phyloP scores from a whole-genome alignment of 2,888 invertebrate species.

The Strigamia crassipes region DNA sequence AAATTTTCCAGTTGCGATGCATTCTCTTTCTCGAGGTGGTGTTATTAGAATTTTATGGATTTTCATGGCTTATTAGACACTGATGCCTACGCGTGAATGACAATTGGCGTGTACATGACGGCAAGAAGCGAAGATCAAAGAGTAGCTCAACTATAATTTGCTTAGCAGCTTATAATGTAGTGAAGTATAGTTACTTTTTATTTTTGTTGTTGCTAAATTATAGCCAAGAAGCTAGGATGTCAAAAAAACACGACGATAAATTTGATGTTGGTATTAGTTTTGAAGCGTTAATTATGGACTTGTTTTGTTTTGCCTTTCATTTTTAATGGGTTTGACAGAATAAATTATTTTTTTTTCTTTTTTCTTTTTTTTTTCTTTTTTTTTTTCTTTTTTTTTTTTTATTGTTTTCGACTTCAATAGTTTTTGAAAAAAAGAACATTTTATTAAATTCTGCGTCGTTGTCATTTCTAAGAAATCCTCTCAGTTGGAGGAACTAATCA shows the following conservation, averaged over 20 bases:
- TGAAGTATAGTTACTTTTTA: background rate
- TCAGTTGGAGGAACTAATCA: no score
- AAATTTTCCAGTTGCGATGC: background rate
- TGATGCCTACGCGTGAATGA: conserved; percentile 24
- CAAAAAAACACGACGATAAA: conserved; percentile 4
- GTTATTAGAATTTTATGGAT: conserved; percentile 10
- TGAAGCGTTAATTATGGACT: conserved; percentile 1
- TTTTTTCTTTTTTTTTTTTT: background rate
- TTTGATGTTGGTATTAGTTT: conserved; percentile 10
- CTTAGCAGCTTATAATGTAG: background rate
- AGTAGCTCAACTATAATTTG: conserved; percentile 24
- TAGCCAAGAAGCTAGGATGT: background rate
- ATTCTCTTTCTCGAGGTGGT: background rate
- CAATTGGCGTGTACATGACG: conserved; percentile 39
- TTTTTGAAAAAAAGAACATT: no score
- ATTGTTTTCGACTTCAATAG: background rate
- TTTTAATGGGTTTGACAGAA: background rate
- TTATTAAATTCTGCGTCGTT: no score
- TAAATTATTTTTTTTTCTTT: no score
- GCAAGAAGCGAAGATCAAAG: conserved; percentile 20
- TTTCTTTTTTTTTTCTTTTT: background rate
- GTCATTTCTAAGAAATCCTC: no score
- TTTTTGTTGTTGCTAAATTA: background rate
- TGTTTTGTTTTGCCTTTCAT: background rate
- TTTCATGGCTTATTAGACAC: conserved; percentile 34